Evolutionary conservation across 2,888 invertebrate species (phyloP).

Genomic region (Xestia c-nigrum): DNA sequence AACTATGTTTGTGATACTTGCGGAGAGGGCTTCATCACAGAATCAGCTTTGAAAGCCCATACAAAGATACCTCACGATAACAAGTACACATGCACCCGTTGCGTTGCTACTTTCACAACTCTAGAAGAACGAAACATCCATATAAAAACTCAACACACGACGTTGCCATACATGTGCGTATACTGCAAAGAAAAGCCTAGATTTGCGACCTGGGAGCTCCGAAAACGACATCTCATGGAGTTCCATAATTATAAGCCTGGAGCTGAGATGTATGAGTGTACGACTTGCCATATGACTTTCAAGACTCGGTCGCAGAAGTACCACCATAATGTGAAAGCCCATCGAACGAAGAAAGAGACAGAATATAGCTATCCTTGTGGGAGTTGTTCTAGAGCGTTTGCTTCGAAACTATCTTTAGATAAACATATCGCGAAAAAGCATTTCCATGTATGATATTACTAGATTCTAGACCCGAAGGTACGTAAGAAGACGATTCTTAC

Average conservation of each 20-base stretch:
- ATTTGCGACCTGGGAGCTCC: conserved; percentile 86
- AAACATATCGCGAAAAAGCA: conserved; percentile 90
- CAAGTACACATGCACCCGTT: conserved; percentile 85
- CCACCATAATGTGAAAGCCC: conserved; percentile 86
- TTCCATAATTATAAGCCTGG: conserved; percentile 86
- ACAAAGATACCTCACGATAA: conserved; percentile 85
- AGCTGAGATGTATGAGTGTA: conserved; percentile 87
- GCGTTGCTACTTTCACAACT: conserved; percentile 85
- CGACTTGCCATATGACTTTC: conserved; percentile 87
- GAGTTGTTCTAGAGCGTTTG: conserved; percentile 88
- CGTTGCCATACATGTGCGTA: conserved; percentile 84
- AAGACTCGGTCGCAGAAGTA: conserved; percentile 87
- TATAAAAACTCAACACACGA: conserved; percentile 85
- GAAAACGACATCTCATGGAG: conserved; percentile 86
- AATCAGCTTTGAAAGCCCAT: conserved; percentile 83
- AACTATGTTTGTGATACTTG: conserved; percentile 88
- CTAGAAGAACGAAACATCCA: conserved; percentile 84
- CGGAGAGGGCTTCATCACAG: conserved; percentile 87
- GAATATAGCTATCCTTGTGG: conserved; percentile 88
- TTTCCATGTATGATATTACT: conserved; percentile 79
- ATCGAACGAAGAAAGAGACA: conserved; percentile 85
- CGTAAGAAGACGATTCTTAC: no score
- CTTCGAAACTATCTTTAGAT: conserved; percentile 88
- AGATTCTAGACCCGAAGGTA: neutral
- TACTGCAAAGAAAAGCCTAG: conserved; percentile 87